Evolutionary conservation across 2,113 vertebrate genomes (phyloP).

Genomic region (Hemichromis elongatus): DNA sequence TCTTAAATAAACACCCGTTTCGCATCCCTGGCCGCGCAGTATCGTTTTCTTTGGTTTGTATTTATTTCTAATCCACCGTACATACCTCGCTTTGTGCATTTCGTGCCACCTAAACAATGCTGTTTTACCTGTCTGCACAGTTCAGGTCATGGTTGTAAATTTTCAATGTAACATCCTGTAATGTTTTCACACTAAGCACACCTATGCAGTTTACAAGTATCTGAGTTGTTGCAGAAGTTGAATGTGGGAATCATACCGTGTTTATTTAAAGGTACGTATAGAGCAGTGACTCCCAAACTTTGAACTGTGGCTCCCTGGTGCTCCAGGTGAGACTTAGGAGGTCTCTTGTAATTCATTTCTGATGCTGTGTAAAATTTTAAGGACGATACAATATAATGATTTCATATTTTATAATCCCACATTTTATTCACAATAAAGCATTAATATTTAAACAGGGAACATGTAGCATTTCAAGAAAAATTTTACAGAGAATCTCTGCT

Average conservation of each 20-base stretch:
- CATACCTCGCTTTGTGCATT: not conserved
- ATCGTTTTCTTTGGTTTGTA: not conserved
- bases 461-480: too few relatives aligned
- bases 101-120: not conserved
- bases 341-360: not conserved
- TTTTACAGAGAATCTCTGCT: too few relatives aligned
- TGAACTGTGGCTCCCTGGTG: too few relatives aligned
- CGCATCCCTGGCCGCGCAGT: rapidly evolving
- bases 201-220: not conserved
- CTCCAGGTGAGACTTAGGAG: too few relatives aligned
- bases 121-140: rapidly evolving
- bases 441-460: too few relatives aligned
- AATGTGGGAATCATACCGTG: not conserved
- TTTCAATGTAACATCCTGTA: not conserved
- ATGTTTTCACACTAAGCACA: not conserved
- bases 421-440: not conserved
- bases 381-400: not conserved
- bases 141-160: not conserved
- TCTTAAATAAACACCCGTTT: not conserved
- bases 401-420: rapidly evolving
- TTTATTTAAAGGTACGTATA: too few relatives aligned
- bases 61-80: not conserved
- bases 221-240: not conserved
- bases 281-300: too few relatives aligned
- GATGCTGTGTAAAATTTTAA: not conserved